phyloP scores from a whole-genome alignment of 2,888 invertebrate species.

The Mythimna ferrago region DNA sequence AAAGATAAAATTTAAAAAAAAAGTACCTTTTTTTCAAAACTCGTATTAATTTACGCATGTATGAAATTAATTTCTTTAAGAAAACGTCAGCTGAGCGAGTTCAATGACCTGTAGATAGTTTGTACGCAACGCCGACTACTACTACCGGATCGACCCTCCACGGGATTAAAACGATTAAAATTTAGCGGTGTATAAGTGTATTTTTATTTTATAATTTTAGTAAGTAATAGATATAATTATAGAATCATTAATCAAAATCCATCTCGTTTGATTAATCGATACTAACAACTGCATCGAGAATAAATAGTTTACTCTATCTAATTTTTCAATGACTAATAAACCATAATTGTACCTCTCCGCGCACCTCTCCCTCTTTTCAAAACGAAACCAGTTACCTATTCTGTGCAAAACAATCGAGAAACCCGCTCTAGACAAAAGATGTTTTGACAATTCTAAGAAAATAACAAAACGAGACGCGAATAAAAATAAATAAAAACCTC shows the following conservation, averaged over 20 bases:
- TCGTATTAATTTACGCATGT: too few relatives aligned
- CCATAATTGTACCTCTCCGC: background rate
- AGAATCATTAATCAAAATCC: background rate
- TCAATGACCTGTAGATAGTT: too few relatives aligned
- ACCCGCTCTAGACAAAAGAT: slow-evolving; percentile 7
- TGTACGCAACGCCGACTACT: too few relatives aligned
- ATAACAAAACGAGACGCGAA: slow-evolving; percentile 13
- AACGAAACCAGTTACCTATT: background rate
- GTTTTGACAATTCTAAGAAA: slow-evolving; percentile 23
- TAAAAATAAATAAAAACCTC: slow-evolving; percentile 49
- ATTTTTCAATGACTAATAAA: background rate
- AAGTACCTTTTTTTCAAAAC: too few relatives aligned
- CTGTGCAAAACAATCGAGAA: background rate
- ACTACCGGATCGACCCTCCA: too few relatives aligned
- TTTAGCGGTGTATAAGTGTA: too few relatives aligned
- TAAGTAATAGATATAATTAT: too few relatives aligned
- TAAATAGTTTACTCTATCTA: background rate
- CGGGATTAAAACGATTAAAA: too few relatives aligned
- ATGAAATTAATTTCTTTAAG: too few relatives aligned
- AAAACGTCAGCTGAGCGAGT: too few relatives aligned
- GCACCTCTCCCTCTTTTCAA: background rate
- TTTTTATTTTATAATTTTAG: too few relatives aligned
- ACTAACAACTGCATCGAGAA: background rate
- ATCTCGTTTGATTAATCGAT: background rate
- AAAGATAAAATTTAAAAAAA: too few relatives aligned